These are phyloP conservation scores for Eutrigla gurnardus DNA, from an alignment of 2,797 vertebrate genomes.

Conservation along the genomic window DNA sequence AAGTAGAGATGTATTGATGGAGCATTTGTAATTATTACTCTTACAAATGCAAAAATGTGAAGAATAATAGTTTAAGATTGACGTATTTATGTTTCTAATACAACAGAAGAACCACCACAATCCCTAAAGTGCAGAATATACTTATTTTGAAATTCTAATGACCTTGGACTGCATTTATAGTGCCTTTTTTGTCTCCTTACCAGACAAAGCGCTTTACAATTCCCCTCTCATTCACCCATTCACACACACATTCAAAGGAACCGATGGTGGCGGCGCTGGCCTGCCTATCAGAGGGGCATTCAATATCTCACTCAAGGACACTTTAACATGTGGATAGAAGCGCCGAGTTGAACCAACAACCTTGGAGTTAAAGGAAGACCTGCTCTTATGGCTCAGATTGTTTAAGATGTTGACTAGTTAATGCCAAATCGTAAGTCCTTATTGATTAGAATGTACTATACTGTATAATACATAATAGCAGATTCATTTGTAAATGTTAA, in stretches of 20 bases:
- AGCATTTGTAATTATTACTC: neutral
- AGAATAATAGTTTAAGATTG: neutral
- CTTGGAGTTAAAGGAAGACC: neutral
- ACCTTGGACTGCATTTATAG: neutral
- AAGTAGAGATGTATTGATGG: neutral
- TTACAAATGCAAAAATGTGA: neutral
- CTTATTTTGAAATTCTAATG: neutral
- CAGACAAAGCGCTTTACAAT: neutral
- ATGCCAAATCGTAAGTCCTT: neutral
- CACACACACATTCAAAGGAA: neutral
- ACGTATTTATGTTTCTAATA: neutral
- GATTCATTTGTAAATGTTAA: neutral
- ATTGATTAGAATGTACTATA: too few relatives aligned
- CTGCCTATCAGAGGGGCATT: too few relatives aligned
- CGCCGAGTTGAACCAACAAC: neutral
- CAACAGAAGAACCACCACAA: neutral
- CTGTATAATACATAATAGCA: neutral
- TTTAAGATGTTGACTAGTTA: neutral
- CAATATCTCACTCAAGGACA: too few relatives aligned
- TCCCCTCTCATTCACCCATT: slow-evolving; percentile 2
- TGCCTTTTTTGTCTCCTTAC: neutral
- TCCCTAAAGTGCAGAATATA: neutral
- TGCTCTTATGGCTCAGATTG: too few relatives aligned
- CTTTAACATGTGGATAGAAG: too few relatives aligned
- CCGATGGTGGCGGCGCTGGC: neutral